A percentile compares a stretch with the other conserved stretches of the same genome.
phyloP scores from a whole-genome alignment of 2,113 vertebrate genomes.

The Miniopterus natalensis region DNA sequence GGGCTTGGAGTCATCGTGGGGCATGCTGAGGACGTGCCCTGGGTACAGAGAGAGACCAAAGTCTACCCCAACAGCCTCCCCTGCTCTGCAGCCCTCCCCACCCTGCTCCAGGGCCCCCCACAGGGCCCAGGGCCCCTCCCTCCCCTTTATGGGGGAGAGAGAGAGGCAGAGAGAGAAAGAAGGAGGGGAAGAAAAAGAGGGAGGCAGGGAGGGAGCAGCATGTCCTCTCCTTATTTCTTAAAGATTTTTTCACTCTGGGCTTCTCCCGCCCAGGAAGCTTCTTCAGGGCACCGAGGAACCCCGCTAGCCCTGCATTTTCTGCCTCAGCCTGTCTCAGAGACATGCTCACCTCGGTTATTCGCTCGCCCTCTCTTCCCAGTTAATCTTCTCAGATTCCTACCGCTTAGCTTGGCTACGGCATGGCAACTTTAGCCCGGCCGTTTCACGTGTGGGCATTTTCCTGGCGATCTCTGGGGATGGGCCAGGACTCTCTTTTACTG shows the following conservation, averaged over 20 bases:
- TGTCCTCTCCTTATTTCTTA: background rate
- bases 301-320: background rate
- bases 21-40: conserved; percentile 99
- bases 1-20: conserved; percentile 96
- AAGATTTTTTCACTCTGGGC: background rate
- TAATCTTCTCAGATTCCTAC: background rate
- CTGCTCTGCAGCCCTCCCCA: background rate
- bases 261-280: background rate
- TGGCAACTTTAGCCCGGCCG: accelerated
- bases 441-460: background rate
- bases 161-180: background rate
- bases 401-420: background rate
- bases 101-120: background rate
- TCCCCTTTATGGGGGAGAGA: background rate
- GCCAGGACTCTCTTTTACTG: background rate
- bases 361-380: accelerated
- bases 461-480: background rate
- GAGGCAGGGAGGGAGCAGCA: background rate
- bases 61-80: background rate
- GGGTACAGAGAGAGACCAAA: background rate
- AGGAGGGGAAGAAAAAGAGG: background rate
- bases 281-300: background rate
- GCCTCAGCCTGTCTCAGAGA: background rate
- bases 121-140: background rate
- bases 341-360: background rate